A percentile compares a stretch with the other conserved stretches of the same genome.
These are phyloP conservation scores for Vanessa atalanta DNA, from an alignment of 1,140 invertebrate genomes.

Conservation along the genomic window DNA sequence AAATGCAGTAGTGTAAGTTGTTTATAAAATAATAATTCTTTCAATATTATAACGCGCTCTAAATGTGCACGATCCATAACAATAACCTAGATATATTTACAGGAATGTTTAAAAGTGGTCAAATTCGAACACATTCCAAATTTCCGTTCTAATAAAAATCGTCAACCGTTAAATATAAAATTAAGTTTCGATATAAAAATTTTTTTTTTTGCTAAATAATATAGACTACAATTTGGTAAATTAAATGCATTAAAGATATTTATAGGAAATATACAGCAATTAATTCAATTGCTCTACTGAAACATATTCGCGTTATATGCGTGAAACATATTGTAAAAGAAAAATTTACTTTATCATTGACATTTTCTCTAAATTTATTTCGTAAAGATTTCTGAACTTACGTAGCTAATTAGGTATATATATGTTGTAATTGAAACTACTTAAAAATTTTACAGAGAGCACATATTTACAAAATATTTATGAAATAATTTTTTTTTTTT, in stretches of 20 bases:
- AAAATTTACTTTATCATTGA: neutral
- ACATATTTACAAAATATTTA: constrained; percentile 8
- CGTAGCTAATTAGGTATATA: neutral
- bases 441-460: neutral
- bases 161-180: neutral
- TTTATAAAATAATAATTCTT: neutral
- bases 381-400: neutral
- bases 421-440: neutral
- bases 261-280: neutral
- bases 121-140: neutral
- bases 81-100: constrained; percentile 9
- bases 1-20: constrained; percentile 3
- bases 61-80: neutral
- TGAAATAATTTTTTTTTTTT: neutral
- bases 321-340: neutral
- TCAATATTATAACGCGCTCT: constrained; percentile 3
- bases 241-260: neutral
- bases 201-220: neutral
- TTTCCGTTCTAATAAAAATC: neutral
- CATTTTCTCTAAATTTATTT: neutral
- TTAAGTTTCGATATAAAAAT: constrained; percentile 1
- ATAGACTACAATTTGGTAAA: neutral
- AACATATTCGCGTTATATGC: too few species aligned
- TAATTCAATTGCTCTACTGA: too few species aligned
- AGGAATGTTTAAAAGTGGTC: constrained; percentile 18